Evolutionary conservation across 2,888 invertebrate species (phyloP).

Genomic region (Orthosia gothica): DNA sequence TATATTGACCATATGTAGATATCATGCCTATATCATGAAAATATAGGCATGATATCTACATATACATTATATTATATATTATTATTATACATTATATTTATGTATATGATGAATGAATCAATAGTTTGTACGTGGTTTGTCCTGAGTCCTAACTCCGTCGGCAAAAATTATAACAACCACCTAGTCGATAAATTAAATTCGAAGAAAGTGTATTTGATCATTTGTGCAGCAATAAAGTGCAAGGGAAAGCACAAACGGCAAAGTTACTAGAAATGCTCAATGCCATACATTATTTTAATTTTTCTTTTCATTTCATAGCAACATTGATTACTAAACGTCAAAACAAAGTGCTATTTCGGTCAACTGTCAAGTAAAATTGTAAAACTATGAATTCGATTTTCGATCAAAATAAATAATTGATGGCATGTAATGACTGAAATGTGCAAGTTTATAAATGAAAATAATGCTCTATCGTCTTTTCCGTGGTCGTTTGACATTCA

Average conservation of each 20-base stretch:
- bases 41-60: too few species aligned
- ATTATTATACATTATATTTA: too few species aligned
- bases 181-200: too few species aligned
- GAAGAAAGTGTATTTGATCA: too few species aligned
- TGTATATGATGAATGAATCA: neutral
- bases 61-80: too few species aligned
- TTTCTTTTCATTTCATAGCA: neutral
- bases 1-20: too few species aligned
- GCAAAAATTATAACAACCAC: too few species aligned
- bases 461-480: constrained; percentile 85
- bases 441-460: constrained; percentile 74
- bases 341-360: constrained; percentile 14
- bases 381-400: constrained; percentile 37
- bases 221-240: too few species aligned
- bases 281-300: too few species aligned
- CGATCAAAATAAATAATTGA: constrained; percentile 52
- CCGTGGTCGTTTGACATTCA: constrained; percentile 85
- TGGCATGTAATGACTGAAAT: constrained; percentile 73
- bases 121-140: neutral
- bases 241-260: neutral
- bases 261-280: too few species aligned
- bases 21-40: too few species aligned
- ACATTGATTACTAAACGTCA: constrained; percentile 17
- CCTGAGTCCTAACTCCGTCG: too few species aligned
- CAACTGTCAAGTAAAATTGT: constrained; percentile 22